Percentiles rank a stretch among this genome's conserved stretches.
Conservation (phyloP, 2,888 invertebrate species). For the Scaptomyza cyrtandrae region DNA sequence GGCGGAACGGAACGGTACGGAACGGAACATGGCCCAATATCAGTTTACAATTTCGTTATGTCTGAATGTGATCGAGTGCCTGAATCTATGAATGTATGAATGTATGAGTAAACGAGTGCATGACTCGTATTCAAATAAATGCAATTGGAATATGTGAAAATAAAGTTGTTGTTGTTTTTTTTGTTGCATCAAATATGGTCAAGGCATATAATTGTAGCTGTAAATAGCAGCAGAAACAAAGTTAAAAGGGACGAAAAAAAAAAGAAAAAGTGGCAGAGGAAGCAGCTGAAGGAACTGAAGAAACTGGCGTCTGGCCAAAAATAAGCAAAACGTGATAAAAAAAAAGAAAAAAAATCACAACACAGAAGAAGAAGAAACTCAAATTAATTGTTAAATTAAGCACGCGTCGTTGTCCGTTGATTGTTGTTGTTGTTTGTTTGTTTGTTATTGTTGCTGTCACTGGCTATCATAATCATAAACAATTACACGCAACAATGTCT, state of each 20-base stretch:
- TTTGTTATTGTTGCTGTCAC: conserved; percentile 19
- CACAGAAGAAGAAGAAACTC: conserved; percentile 19
- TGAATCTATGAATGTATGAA: not conserved
- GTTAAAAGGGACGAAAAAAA: too few relatives aligned
- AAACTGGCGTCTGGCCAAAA: conserved; percentile 55
- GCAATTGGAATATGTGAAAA: not conserved
- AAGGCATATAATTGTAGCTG: too few relatives aligned
- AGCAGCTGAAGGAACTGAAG: not conserved
- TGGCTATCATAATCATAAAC: conserved; percentile 58
- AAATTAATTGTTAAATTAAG: conserved; percentile 76
- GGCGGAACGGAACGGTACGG: conserved; percentile 7
- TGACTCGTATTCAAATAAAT: too few relatives aligned
- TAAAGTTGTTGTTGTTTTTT: not conserved
- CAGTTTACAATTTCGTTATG: conserved; percentile 60
- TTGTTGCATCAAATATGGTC: too few relatives aligned
- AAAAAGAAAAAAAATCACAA: too few relatives aligned
- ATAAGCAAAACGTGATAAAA: conserved; percentile 70
- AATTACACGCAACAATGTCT: conserved; percentile 39
- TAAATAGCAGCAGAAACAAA: not conserved
- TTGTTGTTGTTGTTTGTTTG: conserved; percentile 11
- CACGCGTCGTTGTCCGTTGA: conserved; percentile 58
- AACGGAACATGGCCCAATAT: conserved; percentile 60
- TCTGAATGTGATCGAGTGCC: conserved; percentile 5
- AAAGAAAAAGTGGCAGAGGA: not conserved
- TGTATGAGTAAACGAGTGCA: too few relatives aligned